A percentile compares a stretch with the other conserved stretches of the same genome.
phyloP scores from a whole-genome alignment of 2,888 invertebrate genomes.

The Leptogaster cylindrica region DNA sequence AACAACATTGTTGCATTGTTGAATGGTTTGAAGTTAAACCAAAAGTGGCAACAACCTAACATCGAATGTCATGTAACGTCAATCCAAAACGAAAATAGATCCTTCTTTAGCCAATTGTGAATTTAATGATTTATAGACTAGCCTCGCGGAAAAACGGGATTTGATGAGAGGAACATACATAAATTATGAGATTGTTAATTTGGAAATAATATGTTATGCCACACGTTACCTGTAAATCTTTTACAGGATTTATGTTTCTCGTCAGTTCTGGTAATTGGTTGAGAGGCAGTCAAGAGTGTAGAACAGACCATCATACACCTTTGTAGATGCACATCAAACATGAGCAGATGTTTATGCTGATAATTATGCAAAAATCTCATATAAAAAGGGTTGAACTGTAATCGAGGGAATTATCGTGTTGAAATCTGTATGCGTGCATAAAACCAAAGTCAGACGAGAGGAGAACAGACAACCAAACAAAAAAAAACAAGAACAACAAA shows the following conservation, averaged over 20 bases:
- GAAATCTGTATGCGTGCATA: neutral
- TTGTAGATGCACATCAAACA: neutral
- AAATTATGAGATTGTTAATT: constrained; percentile 46
- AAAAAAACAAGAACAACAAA: too few species aligned
- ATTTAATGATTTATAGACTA: neutral
- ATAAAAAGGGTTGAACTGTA: neutral
- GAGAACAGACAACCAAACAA: too few species aligned
- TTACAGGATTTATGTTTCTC: constrained; percentile 44
- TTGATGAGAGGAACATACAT: constrained; percentile 4
- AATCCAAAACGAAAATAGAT: too few species aligned
- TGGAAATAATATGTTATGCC: constrained; percentile 46
- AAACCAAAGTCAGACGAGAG: too few species aligned
- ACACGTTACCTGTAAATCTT: constrained; percentile 40
- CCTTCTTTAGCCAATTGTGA: too few species aligned
- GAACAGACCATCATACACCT: neutral
- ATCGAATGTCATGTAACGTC: too few species aligned
- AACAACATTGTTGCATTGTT: too few species aligned
- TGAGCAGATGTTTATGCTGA: constrained; percentile 3
- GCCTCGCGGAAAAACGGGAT: neutral
- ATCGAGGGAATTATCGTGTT: neutral
- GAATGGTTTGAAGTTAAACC: too few species aligned
- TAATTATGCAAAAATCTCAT: neutral
- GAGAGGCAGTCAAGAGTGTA: too few species aligned
- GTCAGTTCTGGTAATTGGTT: constrained; percentile 44
- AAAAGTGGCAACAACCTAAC: too few species aligned